Conservation (phyloP, 2,797 vertebrate species). For the Phyllotis vaccarum region DNA sequence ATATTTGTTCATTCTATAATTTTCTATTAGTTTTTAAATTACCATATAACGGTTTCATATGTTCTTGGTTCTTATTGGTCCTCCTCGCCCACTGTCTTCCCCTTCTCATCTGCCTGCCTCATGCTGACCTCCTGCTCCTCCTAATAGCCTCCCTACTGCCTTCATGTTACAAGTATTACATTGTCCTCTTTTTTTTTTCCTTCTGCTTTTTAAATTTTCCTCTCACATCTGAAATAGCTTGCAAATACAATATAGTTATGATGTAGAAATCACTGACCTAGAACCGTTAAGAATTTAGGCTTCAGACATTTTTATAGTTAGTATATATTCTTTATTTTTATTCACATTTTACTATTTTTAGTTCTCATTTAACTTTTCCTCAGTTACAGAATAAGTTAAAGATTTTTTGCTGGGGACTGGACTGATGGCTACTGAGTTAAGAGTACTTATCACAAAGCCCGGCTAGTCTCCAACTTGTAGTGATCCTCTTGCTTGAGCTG, state of each 20-base stretch:
- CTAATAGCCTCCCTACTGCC: background rate
- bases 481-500: background rate
- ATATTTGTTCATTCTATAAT: background rate
- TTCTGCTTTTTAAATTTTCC: background rate
- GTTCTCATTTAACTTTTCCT: background rate
- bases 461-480: background rate
- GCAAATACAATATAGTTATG: background rate
- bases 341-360: background rate
- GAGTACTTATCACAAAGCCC: background rate
- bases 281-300: background rate
- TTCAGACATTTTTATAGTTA: background rate
- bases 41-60: background rate
- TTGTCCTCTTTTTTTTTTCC: too few species aligned
- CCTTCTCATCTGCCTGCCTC: too few species aligned
- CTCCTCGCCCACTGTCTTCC: background rate
- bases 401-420: background rate
- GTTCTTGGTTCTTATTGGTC: background rate
- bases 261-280: background rate
- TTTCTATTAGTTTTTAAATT: background rate
- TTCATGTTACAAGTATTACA: background rate
- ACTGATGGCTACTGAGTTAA: background rate
- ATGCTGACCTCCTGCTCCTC: background rate
- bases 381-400: background rate
- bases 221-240: background rate
- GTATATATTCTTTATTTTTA: background rate